Conservation (phyloP, 2,113 vertebrate genomes). For the Alligator mississippiensis region DNA sequence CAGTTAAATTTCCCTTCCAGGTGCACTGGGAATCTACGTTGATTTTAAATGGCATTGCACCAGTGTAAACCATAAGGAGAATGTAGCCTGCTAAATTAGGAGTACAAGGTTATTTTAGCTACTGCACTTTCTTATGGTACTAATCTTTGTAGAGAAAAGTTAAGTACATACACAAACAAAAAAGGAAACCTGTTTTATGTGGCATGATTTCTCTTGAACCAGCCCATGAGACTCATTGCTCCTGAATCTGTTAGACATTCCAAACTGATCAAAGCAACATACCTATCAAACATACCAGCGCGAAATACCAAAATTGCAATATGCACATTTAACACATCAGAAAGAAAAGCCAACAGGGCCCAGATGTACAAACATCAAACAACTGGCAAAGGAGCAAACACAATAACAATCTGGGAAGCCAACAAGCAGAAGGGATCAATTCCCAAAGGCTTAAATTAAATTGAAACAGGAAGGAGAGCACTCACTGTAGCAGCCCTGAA, state of each 20-base stretch:
- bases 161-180: background rate
- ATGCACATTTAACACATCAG: background rate
- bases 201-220: background rate
- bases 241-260: background rate
- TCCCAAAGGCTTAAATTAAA: background rate
- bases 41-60: background rate
- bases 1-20: background rate
- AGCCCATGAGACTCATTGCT: background rate
- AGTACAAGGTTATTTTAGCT: background rate
- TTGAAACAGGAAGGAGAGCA: background rate
- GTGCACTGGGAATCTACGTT: background rate
- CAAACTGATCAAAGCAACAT: background rate
- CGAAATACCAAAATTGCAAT: background rate
- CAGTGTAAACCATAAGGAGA: background rate
- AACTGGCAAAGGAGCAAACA: background rate
- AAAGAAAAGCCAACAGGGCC: background rate
- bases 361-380: fast-evolving
- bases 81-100: background rate
- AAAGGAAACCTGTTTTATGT: background rate
- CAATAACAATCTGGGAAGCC: background rate
- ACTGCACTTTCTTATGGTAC: background rate
- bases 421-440: background rate
- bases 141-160: background rate
- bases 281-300: background rate
- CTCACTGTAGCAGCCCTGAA: background rate